Conservation (phyloP, 2,113 vertebrate genomes). For the Smithornis capensis region DNA sequence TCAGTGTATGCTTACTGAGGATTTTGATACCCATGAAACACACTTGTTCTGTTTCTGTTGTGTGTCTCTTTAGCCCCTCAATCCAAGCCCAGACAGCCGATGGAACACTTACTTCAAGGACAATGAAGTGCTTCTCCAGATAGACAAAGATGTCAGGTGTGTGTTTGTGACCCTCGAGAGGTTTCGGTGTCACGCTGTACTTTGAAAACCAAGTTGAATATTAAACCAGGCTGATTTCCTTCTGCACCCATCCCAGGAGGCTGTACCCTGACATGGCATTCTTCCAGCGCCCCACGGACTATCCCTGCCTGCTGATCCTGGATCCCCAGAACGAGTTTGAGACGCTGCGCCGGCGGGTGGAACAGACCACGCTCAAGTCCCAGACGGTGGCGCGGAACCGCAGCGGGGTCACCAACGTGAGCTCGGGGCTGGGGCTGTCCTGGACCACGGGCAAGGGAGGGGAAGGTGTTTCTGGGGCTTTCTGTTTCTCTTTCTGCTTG, state of each 20-base stretch:
- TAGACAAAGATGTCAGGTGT: constrained; percentile 97
- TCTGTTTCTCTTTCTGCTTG: not conserved
- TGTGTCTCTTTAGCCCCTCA: constrained; percentile 83
- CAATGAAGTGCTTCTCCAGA: constrained; percentile 95
- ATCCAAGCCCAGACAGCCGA: constrained; percentile 93
- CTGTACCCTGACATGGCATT: constrained; percentile 97
- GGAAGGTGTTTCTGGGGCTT: not conserved
- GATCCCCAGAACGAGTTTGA: constrained; percentile 97
- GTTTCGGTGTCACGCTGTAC: not conserved
- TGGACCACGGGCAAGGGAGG: not conserved
- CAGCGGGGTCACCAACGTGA: constrained; percentile 95
- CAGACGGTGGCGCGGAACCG: constrained; percentile 95
- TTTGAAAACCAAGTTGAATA: not conserved
- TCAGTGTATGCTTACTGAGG: not conserved
- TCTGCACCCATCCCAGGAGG: constrained; percentile 72
- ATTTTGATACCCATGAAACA: not conserved
- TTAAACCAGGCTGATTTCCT: not conserved
- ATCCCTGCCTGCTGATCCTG: constrained; percentile 91
- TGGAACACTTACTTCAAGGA: constrained; percentile 99
- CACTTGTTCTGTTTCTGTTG: not conserved
- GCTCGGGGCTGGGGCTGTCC: not conserved
- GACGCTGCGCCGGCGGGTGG: constrained; percentile 89
- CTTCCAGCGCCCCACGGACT: constrained; percentile 93
- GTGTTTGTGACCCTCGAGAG: constrained; percentile 2
- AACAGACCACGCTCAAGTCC: constrained; percentile 93